phyloP scores from a whole-genome alignment of 2,113 vertebrate genomes.

The Zosterops lateralis region DNA sequence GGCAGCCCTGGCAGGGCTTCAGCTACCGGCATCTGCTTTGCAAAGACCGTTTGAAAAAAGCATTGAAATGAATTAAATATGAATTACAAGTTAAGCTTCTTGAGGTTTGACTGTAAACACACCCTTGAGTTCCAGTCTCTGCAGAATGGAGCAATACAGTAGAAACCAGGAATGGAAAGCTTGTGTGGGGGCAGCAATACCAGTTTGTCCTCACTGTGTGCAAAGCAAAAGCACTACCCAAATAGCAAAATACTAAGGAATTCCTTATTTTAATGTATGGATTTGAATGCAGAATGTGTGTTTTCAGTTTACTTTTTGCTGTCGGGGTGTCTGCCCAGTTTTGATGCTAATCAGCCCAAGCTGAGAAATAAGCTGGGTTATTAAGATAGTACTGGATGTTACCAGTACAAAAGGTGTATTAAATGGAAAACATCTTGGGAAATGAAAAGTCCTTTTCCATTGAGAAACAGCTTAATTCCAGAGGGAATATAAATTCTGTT shows the following conservation, averaged over 20 bases:
- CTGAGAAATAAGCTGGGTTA: neutral
- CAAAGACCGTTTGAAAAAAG: neutral
- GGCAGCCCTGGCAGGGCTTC: neutral
- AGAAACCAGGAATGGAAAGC: neutral
- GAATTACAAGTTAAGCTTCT: neutral
- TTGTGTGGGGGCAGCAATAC: accelerated
- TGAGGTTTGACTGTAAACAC: neutral
- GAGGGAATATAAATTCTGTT: neutral
- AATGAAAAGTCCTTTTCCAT: neutral
- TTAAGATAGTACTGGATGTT: neutral
- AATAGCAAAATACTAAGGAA: neutral
- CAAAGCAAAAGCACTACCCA: neutral
- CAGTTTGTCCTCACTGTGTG: neutral
- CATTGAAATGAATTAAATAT: neutral
- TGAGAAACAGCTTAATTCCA: neutral
- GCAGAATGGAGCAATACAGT: neutral
- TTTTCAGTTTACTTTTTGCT: neutral
- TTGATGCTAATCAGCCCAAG: neutral
- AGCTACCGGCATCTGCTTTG: neutral
- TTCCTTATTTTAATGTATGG: neutral
- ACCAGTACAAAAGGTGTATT: neutral
- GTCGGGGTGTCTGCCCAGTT: neutral
- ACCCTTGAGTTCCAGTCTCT: neutral
- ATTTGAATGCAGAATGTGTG: neutral
- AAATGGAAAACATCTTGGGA: neutral